These are phyloP conservation scores for Acropternis orthonyx DNA, from an alignment of 2,797 vertebrate species.

Conservation along the genomic window DNA sequence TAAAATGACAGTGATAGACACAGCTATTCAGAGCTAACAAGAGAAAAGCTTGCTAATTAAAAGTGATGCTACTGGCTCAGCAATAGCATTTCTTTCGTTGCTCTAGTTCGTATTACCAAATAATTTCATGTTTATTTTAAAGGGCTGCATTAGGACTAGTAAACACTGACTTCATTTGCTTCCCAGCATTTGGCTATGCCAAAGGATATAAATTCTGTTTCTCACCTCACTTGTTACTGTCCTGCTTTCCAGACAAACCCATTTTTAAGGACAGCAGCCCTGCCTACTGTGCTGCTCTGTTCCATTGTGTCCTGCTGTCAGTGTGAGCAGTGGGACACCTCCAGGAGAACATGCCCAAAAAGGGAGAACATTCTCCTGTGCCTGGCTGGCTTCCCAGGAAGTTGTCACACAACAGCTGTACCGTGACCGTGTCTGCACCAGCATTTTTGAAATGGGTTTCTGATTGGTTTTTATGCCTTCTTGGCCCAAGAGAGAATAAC, in stretches of 20 bases:
- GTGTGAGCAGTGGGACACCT: not conserved
- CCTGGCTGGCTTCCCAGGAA: not conserved
- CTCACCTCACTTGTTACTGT: constrained; percentile 1
- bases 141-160: not conserved
- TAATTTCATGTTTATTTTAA: constrained; percentile 25
- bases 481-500: not conserved
- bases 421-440: not conserved
- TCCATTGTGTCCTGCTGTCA: not conserved
- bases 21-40: not conserved
- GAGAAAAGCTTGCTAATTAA: not conserved
- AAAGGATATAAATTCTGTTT: not conserved
- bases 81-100: constrained; percentile 1
- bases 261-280: not conserved
- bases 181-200: not conserved
- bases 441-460: not conserved
- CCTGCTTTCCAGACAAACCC: not conserved
- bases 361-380: not conserved
- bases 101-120: not conserved
- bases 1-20: not conserved
- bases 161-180: not conserved
- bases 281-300: not conserved
- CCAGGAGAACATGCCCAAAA: not conserved
- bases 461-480: not conserved
- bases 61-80: constrained; percentile 10
- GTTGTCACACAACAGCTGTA: not conserved